Base-by-base conservation (phyloP, 2,113 vertebrate species). In the Phainopepla nitens region DNA sequence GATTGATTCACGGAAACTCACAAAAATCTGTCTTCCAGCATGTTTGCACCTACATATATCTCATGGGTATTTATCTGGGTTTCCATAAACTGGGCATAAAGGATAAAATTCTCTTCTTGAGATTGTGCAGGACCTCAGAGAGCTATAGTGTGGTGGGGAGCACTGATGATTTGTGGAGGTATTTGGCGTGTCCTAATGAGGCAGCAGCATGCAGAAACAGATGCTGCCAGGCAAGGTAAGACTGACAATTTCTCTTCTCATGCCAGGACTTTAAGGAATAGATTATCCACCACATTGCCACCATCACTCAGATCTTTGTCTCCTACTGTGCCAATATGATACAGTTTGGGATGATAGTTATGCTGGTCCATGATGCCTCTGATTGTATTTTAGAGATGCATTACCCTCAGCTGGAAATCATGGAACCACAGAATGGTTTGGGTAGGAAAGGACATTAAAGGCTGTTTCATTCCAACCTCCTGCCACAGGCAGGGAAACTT, bases 361-460 rank as follows among this genome's bases (percentile, higher is more conserved):
- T 99, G 98, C 93, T 99, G 70, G 50, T 98, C 44, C 98, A 98
- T 23, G 98, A 98, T 82, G 98, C 98, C 5, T 98, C 98, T 0
- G 98, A 98, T 97, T 97, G 98, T 54, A 92, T 98, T n/a, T 95
- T 99, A 28, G 98, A 99, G 98, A 98, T 98, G 92, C 89, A 22
- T 53, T 50, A 36, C 49, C n/a, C 21, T 68, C 21, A 8, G 12
- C 13, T 6, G 3, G n/a, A 50, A 70, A 44, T 25, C 41, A 27
- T 7, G 45, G 61, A 53, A 44, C 44, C 57, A 83, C 11, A 31
- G 33, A 73, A 39, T 47, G 41, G 14, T 64, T 33, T 84, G 39
- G 24, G 22, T 54, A 33, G 41, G 22, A 61, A 64, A 36, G 28
- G 28, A 45, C 49, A 22, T 73, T 39, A 84, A 84, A 64, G 41